These are phyloP conservation scores for Eclectus roratus DNA, from an alignment of 2,113 vertebrate genomes.

Conservation along the genomic window DNA sequence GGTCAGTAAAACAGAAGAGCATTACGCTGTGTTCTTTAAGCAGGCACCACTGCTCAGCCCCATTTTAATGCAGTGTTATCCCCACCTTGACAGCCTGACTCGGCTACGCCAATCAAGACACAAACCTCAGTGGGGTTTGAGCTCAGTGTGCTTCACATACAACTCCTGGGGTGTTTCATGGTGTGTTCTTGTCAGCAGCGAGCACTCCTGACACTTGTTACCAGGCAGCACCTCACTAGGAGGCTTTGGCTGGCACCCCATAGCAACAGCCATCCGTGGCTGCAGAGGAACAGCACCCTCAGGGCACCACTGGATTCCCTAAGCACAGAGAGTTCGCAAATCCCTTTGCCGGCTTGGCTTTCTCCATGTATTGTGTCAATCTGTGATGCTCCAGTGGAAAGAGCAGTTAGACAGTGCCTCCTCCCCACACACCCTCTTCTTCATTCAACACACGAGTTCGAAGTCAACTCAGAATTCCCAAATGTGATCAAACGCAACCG, in stretches of 20 bases:
- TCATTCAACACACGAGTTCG: not conserved
- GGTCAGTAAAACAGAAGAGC: not conserved
- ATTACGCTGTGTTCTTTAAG: not conserved
- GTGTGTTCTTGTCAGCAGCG: accelerated
- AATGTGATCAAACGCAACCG: not conserved
- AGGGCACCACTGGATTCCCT: not conserved
- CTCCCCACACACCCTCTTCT: not conserved
- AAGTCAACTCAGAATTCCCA: not conserved
- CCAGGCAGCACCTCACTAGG: not conserved
- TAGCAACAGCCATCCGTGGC: not conserved
- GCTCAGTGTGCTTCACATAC: not conserved
- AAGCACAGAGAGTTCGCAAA: not conserved
- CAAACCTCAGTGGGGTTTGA: not conserved
- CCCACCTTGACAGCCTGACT: not conserved
- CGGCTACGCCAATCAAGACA: not conserved
- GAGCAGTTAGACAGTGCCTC: not conserved
- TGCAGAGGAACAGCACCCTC: not conserved
- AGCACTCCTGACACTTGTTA: not conserved
- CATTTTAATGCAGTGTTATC: not conserved
- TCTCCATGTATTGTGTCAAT: not conserved
- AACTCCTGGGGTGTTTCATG: accelerated
- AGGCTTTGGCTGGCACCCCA: not conserved
- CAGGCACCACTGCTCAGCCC: not conserved
- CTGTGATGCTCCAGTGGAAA: not conserved
- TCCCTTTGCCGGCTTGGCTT: not conserved